Percentiles rank a stretch among this genome's conserved stretches.
These are phyloP conservation scores for Ellobius talpinus DNA, from an alignment of 2,113 vertebrate species.

Conservation along the genomic window DNA sequence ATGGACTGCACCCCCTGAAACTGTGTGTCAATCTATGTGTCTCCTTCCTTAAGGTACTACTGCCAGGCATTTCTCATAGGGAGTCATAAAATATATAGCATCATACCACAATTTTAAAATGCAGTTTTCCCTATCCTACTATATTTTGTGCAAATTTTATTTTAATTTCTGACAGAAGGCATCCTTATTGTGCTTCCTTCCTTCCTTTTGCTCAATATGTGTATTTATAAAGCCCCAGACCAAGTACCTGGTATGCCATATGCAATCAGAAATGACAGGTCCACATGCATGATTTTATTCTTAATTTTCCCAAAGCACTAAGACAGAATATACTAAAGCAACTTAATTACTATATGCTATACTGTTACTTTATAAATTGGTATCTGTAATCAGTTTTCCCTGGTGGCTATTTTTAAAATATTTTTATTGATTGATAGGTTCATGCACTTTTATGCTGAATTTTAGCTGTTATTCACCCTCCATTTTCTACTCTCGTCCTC, in stretches of 20 bases:
- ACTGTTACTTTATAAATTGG: not conserved
- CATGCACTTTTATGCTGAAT: not conserved
- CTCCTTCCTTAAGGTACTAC: not conserved
- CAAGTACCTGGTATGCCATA: not conserved
- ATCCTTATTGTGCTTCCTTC: not conserved
- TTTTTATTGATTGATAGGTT: not conserved
- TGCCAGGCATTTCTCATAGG: not conserved
- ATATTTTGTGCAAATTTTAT: not conserved
- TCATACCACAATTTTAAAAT: not conserved
- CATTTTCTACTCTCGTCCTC: not conserved
- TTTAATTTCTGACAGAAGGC: not conserved
- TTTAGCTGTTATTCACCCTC: not conserved
- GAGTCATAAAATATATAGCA: not conserved
- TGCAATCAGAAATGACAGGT: not conserved
- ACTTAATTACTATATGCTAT: not conserved
- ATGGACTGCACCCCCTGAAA: not conserved
- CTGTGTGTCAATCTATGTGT: not conserved
- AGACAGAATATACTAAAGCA: not conserved
- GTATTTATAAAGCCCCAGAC: not conserved
- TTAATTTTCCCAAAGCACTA: not conserved
- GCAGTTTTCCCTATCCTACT: not conserved
- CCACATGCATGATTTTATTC: not conserved
- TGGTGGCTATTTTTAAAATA: not conserved
- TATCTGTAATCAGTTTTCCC: not conserved
- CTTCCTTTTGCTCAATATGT: not conserved